phyloP scores from a whole-genome alignment of 2,888 invertebrate species.

The Acleris laterana region DNA sequence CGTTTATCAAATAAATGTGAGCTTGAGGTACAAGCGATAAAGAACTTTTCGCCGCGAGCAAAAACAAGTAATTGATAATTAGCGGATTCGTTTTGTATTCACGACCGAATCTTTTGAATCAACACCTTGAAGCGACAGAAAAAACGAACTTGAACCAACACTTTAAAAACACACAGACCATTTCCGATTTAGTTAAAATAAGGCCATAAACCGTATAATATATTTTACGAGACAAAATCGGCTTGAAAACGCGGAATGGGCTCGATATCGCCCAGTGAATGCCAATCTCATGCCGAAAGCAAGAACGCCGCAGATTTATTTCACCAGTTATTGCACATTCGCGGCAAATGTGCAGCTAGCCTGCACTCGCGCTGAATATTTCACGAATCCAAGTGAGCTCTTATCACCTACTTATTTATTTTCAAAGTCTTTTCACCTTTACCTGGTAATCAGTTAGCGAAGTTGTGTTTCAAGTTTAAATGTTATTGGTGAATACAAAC shows the following conservation, averaged over 20 bases:
- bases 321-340: slow-evolving; percentile 64
- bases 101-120: no score
- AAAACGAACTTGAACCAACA: neutral
- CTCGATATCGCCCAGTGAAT: slow-evolving; percentile 51
- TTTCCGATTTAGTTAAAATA: slow-evolving; percentile 36
- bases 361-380: slow-evolving; percentile 56
- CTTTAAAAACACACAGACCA: slow-evolving; percentile 25
- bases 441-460: neutral
- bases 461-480: neutral
- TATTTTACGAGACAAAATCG: slow-evolving; percentile 39
- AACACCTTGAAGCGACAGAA: neutral
- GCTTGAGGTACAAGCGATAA: no score
- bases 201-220: slow-evolving; percentile 39
- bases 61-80: no score
- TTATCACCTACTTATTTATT: slow-evolving; percentile 42
- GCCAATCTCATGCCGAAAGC: slow-evolving; percentile 54
- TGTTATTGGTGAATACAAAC: neutral
- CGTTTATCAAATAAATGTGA: no score
- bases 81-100: no score
- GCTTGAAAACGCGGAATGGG: slow-evolving; percentile 45
- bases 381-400: slow-evolving; percentile 45
- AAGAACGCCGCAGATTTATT: slow-evolving; percentile 60
- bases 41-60: no score
- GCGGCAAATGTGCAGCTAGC: slow-evolving; percentile 59
- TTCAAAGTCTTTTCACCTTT: slow-evolving; percentile 12